Percentiles rank a stretch among this genome's conserved stretches.
Evolutionary conservation across 2,888 invertebrate genomes (phyloP).

Genomic region (Hanleya hanleyi): DNA sequence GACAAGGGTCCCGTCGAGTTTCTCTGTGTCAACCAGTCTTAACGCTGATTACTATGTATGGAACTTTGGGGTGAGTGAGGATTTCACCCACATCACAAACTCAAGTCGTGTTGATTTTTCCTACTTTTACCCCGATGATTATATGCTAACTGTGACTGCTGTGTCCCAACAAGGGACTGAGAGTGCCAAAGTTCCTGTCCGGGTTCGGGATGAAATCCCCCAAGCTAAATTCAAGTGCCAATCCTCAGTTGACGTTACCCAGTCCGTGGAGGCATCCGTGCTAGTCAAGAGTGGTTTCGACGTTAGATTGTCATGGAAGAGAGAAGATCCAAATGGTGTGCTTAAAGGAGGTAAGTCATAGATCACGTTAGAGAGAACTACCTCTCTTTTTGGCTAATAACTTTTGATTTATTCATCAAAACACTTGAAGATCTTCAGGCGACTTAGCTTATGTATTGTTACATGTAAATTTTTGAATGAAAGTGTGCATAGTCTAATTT

Average conservation of each 20-base stretch:
- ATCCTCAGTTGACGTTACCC: neutral
- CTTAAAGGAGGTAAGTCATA: too few species aligned
- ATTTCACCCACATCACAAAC: neutral
- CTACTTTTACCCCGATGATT: constrained; percentile 4
- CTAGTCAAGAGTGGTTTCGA: neutral
- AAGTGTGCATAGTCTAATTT: too few species aligned
- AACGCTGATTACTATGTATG: neutral
- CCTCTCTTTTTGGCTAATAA: too few species aligned
- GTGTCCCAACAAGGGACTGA: neutral
- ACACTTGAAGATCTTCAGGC: too few species aligned
- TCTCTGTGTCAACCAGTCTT: neutral
- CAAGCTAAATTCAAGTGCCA: neutral
- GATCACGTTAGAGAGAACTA: too few species aligned
- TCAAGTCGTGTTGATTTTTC: neutral
- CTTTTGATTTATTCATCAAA: too few species aligned
- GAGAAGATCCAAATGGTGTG: too few species aligned
- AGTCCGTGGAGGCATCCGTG: neutral
- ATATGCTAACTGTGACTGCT: neutral
- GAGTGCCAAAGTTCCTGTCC: neutral
- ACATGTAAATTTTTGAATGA: too few species aligned
- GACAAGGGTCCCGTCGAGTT: neutral
- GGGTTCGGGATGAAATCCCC: neutral
- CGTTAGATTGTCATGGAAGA: neutral
- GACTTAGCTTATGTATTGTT: too few species aligned
- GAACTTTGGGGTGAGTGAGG: neutral